These are phyloP conservation scores for Epinephelus lanceolatus DNA, from an alignment of 2,113 vertebrate species.

Conservation along the genomic window DNA sequence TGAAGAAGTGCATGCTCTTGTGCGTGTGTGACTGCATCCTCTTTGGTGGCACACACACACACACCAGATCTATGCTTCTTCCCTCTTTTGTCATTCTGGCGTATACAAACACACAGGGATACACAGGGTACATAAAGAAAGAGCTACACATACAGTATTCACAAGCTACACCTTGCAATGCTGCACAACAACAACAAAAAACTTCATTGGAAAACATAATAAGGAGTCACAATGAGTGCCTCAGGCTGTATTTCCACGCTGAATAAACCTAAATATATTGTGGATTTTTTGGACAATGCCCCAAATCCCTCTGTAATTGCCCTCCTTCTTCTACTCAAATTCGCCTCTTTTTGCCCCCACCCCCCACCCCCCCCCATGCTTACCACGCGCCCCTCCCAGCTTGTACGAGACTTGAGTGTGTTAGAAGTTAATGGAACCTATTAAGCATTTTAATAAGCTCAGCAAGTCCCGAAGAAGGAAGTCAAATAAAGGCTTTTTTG, in stretches of 20 bases:
- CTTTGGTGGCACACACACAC: background rate
- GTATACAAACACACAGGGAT: constrained; percentile 19
- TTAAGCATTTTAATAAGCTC: constrained; percentile 86
- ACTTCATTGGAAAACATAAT: constrained; percentile 30
- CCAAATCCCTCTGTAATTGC: constrained; percentile 70
- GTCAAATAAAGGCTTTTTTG: constrained; percentile 82
- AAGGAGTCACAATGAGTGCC: constrained; percentile 1
- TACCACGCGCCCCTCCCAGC: constrained; percentile 33
- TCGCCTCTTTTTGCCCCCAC: constrained; percentile 13
- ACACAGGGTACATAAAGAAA: background rate
- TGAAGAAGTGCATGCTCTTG: background rate
- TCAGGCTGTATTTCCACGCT: constrained; percentile 33
- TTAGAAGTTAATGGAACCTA: constrained; percentile 84
- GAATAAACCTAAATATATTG: constrained; percentile 55
- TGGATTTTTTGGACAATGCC: constrained; percentile 63
- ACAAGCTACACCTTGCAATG: constrained; percentile 24
- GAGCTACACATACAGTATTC: background rate
- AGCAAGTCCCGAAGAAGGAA: constrained; percentile 79
- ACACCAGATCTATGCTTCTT: background rate
- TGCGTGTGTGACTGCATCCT: background rate
- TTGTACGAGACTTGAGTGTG: constrained; percentile 62
- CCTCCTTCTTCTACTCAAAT: constrained; percentile 50
- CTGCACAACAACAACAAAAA: background rate
- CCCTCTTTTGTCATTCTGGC: constrained; percentile 9
- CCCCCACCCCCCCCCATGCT: background rate